Evolutionary conservation across 2,888 invertebrate species (phyloP).

Genomic region (Eueremaeus valkanovi): DNA sequence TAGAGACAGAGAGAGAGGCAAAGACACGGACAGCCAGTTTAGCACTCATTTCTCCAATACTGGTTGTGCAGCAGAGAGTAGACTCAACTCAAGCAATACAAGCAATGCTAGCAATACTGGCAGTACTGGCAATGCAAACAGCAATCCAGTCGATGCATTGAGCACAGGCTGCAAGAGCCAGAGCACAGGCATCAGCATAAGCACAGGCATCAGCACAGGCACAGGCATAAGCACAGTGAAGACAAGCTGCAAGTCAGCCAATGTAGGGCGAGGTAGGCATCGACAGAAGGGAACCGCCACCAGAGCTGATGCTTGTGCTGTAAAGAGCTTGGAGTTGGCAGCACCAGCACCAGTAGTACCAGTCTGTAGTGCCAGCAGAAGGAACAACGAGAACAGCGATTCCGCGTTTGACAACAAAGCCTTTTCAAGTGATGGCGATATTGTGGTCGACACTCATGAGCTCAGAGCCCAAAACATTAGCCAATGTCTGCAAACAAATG

Average conservation of each 20-base stretch:
- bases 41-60: not conserved
- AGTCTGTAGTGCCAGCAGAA: not conserved
- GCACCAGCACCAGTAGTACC: conserved; percentile 34
- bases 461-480: conserved; percentile 6
- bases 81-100: no score
- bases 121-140: no score
- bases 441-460: conserved; percentile 12
- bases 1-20: not conserved
- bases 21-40: conserved; percentile 16
- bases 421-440: conserved; percentile 34
- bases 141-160: no score
- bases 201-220: not conserved
- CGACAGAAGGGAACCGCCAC: conserved; percentile 19
- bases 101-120: not conserved
- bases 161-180: not conserved
- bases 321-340: not conserved
- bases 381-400: not conserved
- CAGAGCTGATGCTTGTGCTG: conserved; percentile 21
- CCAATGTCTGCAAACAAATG: conserved; percentile 3
- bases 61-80: no score
- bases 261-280: conserved; percentile 35
- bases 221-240: conserved; percentile 14
- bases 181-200: not conserved
- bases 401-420: conserved; percentile 35
- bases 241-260: not conserved